phyloP scores from a whole-genome alignment of 2,113 vertebrate species.

The Stegostoma tigrinum region DNA sequence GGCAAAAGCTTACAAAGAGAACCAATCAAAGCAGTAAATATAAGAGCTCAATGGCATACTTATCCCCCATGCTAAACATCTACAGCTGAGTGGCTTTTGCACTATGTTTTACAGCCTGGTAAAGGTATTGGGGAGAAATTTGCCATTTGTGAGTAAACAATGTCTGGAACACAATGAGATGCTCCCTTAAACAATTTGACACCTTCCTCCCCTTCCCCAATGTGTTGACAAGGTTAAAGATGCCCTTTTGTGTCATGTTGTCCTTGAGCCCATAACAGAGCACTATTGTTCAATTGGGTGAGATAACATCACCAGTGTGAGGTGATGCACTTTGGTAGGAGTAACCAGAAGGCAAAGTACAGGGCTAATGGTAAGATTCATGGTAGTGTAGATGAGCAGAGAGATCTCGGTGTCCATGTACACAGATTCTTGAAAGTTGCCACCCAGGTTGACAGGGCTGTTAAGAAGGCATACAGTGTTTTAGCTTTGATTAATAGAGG shows the following conservation, averaged over 20 bases:
- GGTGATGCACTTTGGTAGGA: no score
- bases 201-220: background rate
- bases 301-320: no score
- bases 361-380: no score
- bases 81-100: background rate
- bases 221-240: background rate
- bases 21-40: background rate
- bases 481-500: no score
- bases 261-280: background rate
- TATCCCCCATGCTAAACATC: background rate
- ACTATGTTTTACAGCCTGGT: background rate
- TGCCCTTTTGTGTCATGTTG: background rate
- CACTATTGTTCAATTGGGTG: background rate
- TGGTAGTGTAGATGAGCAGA: no score
- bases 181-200: background rate
- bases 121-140: background rate
- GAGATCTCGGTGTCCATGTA: no score
- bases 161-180: background rate
- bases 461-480: no score
- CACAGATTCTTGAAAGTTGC: no score
- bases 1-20: background rate
- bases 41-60: background rate
- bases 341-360: no score
- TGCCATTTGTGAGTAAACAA: background rate
- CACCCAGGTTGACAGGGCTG: no score